Evolutionary conservation across 2,888 invertebrate species (phyloP).

Genomic region (Electrophaes corylata): DNA sequence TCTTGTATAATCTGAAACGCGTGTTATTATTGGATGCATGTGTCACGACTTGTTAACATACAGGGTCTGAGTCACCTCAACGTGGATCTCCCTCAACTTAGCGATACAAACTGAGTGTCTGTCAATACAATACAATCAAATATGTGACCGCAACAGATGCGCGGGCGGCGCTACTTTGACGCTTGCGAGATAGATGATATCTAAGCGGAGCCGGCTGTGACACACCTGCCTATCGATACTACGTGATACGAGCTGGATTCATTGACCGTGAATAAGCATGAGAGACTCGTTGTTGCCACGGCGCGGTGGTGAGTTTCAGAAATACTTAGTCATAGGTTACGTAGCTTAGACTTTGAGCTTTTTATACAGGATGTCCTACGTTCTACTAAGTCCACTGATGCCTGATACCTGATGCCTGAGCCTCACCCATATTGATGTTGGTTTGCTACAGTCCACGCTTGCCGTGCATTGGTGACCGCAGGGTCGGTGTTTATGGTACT

Average conservation of each 20-base stretch:
- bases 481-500: too few species aligned
- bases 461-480: too few species aligned
- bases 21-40: slow-evolving; percentile 5
- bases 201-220: slow-evolving; percentile 41
- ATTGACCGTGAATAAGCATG: slow-evolving; percentile 17
- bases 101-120: slow-evolving; percentile 7
- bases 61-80: slow-evolving; percentile 43
- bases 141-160: background rate
- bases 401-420: too few species aligned
- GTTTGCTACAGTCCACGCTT: too few species aligned
- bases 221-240: slow-evolving; percentile 42
- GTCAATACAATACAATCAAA: slow-evolving; percentile 7
- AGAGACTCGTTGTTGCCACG: slow-evolving; percentile 1
- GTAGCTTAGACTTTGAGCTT: background rate
- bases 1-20: background rate
- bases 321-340: background rate
- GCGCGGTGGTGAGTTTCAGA: background rate
- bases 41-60: slow-evolving; percentile 12
- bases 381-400: too few species aligned
- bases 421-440: too few species aligned
- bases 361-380: too few species aligned
- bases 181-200: slow-evolving; percentile 17
- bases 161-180: slow-evolving; percentile 24
- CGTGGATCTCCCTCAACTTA: slow-evolving; percentile 45
- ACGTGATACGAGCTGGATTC: slow-evolving; percentile 30